Evolutionary conservation across 1,140 invertebrate genomes (phyloP), one percentile per base, ranked within the genome.

Genomic region (Cyrtorhinus lividipennis): DNA sequence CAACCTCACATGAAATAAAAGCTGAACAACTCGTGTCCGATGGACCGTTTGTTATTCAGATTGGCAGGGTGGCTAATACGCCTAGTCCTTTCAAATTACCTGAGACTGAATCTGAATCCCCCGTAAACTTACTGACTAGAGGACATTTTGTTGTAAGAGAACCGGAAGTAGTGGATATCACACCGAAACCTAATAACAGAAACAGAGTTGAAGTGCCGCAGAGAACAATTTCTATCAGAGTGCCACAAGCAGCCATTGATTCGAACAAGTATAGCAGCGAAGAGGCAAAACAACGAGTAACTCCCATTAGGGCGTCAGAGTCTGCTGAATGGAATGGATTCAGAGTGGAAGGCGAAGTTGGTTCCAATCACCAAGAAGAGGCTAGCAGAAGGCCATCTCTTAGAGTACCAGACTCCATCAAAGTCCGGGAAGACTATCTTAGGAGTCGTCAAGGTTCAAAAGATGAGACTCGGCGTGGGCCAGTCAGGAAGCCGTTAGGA

Each of bases 151-250:
- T 59, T 18, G 58, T 59, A 15, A 59, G 26, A n/a, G 58, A 59
- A 26, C 58, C 58, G 13, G 58, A 30, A 30, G 24, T 30, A 8
- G 58, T 59, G 24, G 27, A 59, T 30, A 59, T 59, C 24, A 59
- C 58, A n/a, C 58, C 58, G 12, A 59, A 59, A 24, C 58, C 58
- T n/a, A 59, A 30, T n/a, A 26, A 13, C 26, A 30, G 27, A 30
- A 26, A 26, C 2, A 30, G 58, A 27, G 27, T 10, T 18, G 27
- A 63, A 46, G 56, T 30, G 23, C 22, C 61, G 2, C 24, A 38
- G 56, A 58, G 56, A 63, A 53, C 56, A 2, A 63, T 63, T 24
- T 25, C 62, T n/a, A 63, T 63, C 22, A 22, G 56, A 38, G 30
- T 63, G 25, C 62, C 62, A n/a, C 48, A 63, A 1, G 10, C 56